Conservation (phyloP, 2,797 vertebrate species). For the Momotus momota region DNA sequence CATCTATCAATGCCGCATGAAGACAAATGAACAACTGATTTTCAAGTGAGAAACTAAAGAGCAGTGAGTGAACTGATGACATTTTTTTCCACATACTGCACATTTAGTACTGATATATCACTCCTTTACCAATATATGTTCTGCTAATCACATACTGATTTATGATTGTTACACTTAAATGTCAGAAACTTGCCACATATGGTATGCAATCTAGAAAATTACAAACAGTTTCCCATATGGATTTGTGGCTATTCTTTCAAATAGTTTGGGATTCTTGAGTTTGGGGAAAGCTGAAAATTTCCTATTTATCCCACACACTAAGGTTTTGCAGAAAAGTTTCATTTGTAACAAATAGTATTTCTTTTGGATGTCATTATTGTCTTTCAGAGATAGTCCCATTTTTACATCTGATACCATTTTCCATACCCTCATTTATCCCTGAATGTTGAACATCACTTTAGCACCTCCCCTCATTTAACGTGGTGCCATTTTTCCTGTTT, state of each 20-base stretch:
- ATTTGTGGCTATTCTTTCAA: not conserved
- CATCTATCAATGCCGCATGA: not conserved
- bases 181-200: not conserved
- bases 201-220: not conserved
- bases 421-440: not conserved
- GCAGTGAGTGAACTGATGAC: not conserved
- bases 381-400: not conserved
- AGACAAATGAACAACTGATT: not conserved
- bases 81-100: not conserved
- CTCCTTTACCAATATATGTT: not conserved
- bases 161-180: not conserved
- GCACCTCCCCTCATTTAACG: not conserved
- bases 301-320: not conserved
- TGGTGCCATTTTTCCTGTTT: constrained; percentile 1
- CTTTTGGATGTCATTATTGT: not conserved
- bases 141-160: not conserved
- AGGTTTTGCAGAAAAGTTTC: not conserved
- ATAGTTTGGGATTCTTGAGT: not conserved
- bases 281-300: not conserved
- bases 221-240: not conserved
- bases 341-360: not conserved
- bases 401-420: not conserved
- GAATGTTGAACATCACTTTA: not conserved
- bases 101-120: not conserved
- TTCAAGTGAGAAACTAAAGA: not conserved